These are phyloP conservation scores for Sycophaga agraensis DNA, from an alignment of 1,140 invertebrate species.

Conservation along the genomic window DNA sequence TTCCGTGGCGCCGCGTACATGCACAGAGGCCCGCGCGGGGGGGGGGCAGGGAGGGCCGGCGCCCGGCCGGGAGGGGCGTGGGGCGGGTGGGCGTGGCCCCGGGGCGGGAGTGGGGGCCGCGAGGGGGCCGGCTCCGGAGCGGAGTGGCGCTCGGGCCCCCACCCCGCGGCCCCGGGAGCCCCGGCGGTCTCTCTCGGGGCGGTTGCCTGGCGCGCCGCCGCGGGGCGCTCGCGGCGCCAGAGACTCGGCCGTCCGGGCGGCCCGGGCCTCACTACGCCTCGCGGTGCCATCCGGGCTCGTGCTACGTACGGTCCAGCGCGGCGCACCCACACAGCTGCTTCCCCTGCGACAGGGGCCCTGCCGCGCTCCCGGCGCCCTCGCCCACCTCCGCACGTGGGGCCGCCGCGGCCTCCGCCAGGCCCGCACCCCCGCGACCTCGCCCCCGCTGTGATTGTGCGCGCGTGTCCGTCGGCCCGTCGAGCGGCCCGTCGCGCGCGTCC, in stretches of 20 bases:
- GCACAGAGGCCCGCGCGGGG: neutral
- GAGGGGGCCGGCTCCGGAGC: neutral
- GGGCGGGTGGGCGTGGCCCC: neutral
- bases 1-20: neutral
- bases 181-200: neutral
- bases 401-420: too few relatives aligned
- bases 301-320: conserved; percentile 23
- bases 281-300: conserved; percentile 22
- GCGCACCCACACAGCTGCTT: conserved; percentile 31
- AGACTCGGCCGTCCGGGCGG: conserved; percentile 5
- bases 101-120: neutral
- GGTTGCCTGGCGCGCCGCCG: neutral
- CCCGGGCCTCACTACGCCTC: conserved; percentile 24
- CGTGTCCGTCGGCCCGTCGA: too few relatives aligned
- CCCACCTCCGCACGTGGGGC: neutral
- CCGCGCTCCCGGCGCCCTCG: conserved; percentile 35
- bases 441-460: too few relatives aligned
- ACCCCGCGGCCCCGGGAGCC: neutral
- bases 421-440: conserved; percentile 31
- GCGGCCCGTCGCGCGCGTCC: too few relatives aligned
- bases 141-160: conserved; percentile 1
- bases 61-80: neutral
- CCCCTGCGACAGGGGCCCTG: too few relatives aligned
- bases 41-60: neutral
- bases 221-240: conserved; percentile 3